A percentile compares a stretch with the other conserved stretches of the same genome.
These are phyloP conservation scores for Varanus komodoensis DNA, from an alignment of 2,113 vertebrate species.

Conservation along the genomic window DNA sequence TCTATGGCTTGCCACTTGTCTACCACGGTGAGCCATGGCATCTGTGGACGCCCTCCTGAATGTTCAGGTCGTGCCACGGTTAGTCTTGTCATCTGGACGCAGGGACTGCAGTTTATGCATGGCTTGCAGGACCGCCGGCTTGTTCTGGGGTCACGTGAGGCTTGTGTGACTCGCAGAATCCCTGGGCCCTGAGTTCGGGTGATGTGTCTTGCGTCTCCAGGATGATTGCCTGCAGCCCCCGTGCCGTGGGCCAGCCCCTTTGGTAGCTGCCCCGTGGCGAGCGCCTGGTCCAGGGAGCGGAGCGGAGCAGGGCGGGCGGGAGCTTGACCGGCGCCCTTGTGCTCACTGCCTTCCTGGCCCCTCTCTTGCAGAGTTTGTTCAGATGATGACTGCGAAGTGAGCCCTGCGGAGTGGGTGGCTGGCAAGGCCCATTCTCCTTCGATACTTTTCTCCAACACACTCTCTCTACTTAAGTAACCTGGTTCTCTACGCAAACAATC, in stretches of 20 bases:
- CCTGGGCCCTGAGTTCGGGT: too few relatives aligned
- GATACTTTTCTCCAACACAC: slow-evolving; percentile 76
- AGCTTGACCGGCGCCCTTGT: rapidly evolving
- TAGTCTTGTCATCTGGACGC: too few relatives aligned
- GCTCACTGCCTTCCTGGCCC: rapidly evolving
- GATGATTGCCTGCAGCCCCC: too few relatives aligned
- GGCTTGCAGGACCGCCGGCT: too few relatives aligned
- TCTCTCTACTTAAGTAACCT: slow-evolving; percentile 74
- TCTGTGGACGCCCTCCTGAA: too few relatives aligned
- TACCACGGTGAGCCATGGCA: too few relatives aligned
- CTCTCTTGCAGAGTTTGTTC: slow-evolving; percentile 86
- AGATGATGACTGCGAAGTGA: slow-evolving; percentile 97
- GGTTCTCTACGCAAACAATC: slow-evolving; percentile 78
- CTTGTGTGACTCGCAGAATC: too few relatives aligned
- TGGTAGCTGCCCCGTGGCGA: background rate
- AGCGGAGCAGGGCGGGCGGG: background rate
- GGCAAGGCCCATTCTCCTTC: slow-evolving; percentile 83
- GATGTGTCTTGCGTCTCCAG: too few relatives aligned
- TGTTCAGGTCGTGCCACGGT: too few relatives aligned
- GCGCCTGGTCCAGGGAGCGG: background rate
- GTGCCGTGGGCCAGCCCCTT: background rate
- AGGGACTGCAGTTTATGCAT: too few relatives aligned
- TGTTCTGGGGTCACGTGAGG: too few relatives aligned
- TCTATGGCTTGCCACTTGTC: too few relatives aligned
- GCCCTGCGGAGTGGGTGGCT: slow-evolving; percentile 53